These are phyloP conservation scores for Papilio xuthus DNA, from an alignment of 1,140 invertebrate genomes.

Conservation along the genomic window DNA sequence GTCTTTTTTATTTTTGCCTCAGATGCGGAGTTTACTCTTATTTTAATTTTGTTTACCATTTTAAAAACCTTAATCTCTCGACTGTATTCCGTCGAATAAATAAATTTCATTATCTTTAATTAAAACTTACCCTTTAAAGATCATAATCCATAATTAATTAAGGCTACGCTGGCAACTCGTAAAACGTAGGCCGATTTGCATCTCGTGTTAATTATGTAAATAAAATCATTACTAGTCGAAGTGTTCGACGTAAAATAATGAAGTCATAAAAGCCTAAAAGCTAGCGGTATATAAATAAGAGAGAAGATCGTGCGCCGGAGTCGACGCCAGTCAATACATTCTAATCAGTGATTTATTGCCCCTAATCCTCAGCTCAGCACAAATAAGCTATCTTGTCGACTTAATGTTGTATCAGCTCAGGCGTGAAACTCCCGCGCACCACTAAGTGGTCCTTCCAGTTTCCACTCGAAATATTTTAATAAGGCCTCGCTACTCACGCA, in stretches of 20 bases:
- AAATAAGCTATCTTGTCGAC: slow-evolving; percentile 81
- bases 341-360: slow-evolving; percentile 81
- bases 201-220: slow-evolving; percentile 63
- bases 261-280: slow-evolving; percentile 71
- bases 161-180: slow-evolving; percentile 51
- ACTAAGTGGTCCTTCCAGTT: slow-evolving; percentile 81
- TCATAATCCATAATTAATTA: slow-evolving; percentile 56
- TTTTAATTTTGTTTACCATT: slow-evolving; percentile 21
- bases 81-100: slow-evolving; percentile 13
- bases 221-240: slow-evolving; percentile 51
- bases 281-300: slow-evolving; percentile 72
- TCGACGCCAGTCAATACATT: slow-evolving; percentile 80
- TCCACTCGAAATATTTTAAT: slow-evolving; percentile 82
- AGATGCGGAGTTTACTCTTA: slow-evolving; percentile 6
- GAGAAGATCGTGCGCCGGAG: slow-evolving; percentile 63
- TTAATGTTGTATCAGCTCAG: slow-evolving; percentile 80
- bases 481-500: slow-evolving; percentile 79
- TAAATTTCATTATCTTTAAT: slow-evolving; percentile 38
- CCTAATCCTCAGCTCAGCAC: slow-evolving; percentile 79
- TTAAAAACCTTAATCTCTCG: slow-evolving; percentile 16
- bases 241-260: slow-evolving; percentile 63
- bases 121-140: slow-evolving; percentile 36
- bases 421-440: slow-evolving; percentile 80
- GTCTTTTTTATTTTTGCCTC: slow-evolving; percentile 18
- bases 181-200: slow-evolving; percentile 58